Base-by-base conservation (phyloP, 2,797 vertebrate species). In the Scolopax bukidnonensis region DNA sequence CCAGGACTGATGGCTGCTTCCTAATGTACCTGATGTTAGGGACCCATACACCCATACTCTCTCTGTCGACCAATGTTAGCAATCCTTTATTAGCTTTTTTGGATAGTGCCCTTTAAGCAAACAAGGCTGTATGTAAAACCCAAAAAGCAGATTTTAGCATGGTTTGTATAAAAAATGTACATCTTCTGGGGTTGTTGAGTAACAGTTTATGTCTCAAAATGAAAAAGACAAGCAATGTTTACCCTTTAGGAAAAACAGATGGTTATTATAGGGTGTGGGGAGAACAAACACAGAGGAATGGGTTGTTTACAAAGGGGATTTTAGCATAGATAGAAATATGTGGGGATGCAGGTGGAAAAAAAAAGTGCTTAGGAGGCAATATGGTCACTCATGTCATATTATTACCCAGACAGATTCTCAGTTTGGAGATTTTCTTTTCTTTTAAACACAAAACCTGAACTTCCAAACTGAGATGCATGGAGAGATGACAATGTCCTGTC, bases 151-250 rank as follows among this genome's bases (percentile, higher is more conserved):
- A 79, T 69, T 48, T 84, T 21, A 67, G 40, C 8, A 28, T 79
- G 38, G 6, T 47, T 89, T 87, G 38, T 64, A 24, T 38, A 14
- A 80, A 92, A 94, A 92, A 77, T 45, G 56, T 41, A 61, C 53
- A 79, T 60, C 15, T 77, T 91, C 77, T 20, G 27, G n/a, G 27
- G 80, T 47, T 64, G 43, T 76, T 87, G 54, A 77, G 53, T 57
- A 90, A 71, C 3, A 28, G 79, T 82, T 93, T 65, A 47, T 68
- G 61, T 69, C 19, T 4, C 64, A 74, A 47, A 81, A 77, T 43
- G 43, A 77, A 95, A 92, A 95, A 84, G 84, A 69, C 53, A 61
- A 82, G 53, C 36, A 71, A 87, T 87, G 60, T 87, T 94, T 96
- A 88, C 54, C 60, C 77, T 94, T 82, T 53, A 82, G 67, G 71